Conservation (phyloP, 2,113 vertebrate species). For the Myanophis thanlyinensis region DNA sequence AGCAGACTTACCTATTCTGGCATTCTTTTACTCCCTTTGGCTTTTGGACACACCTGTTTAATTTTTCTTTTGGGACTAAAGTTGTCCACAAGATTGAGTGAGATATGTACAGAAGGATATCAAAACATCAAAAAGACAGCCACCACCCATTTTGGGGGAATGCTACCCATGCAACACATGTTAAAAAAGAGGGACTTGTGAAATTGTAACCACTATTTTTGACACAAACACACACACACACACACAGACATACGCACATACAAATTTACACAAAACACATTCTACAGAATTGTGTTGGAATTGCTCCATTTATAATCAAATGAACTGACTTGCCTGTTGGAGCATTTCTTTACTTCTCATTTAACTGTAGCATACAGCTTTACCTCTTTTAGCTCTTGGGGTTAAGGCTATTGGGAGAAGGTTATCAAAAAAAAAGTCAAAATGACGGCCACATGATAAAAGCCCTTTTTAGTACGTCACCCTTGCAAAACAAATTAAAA, state of each 20-base stretch:
- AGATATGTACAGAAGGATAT: neutral
- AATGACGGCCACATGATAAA: neutral
- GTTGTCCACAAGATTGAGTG: neutral
- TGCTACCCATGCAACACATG: neutral
- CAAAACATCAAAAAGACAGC: neutral
- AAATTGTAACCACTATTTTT: neutral
- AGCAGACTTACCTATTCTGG: neutral
- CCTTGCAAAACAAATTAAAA: neutral
- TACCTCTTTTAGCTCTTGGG: neutral
- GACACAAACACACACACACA: too few species aligned
- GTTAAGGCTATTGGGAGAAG: neutral
- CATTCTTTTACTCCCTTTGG: neutral
- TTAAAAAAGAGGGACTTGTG: neutral
- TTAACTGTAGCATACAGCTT: neutral
- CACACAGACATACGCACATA: neutral
- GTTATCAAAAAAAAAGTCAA: neutral
- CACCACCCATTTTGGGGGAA: neutral
- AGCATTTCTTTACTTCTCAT: neutral
- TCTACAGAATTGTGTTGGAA: neutral
- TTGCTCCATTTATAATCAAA: neutral
- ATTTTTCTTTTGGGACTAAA: neutral
- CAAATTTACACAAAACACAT: neutral
- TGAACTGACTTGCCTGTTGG: neutral
- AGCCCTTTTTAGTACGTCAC: neutral
- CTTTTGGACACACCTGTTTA: neutral